Evolutionary conservation across 2,797 vertebrate species (phyloP).

Genomic region (Hydrophis major): DNA sequence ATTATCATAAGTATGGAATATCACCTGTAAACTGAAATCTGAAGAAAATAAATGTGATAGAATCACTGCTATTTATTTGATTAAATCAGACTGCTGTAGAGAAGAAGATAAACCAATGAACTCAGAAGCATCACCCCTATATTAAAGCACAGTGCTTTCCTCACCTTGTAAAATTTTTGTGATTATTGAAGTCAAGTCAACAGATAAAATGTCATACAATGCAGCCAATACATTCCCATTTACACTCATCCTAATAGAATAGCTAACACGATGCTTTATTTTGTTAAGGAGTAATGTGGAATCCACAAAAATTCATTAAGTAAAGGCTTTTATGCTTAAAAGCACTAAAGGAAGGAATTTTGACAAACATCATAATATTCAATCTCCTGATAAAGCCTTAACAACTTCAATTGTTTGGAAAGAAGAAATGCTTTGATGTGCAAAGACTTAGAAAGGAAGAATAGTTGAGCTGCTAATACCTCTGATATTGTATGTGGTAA

Average conservation of each 20-base stretch:
- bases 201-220: background rate
- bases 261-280: background rate
- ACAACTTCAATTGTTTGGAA: constrained; percentile 30
- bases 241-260: background rate
- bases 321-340: constrained; percentile 15
- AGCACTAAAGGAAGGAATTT: constrained; percentile 16
- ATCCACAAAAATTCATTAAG: background rate
- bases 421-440: constrained; percentile 35
- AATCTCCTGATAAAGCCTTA: constrained; percentile 18
- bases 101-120: background rate
- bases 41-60: background rate
- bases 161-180: background rate
- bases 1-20: background rate
- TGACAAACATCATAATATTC: background rate
- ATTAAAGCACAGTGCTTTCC: background rate
- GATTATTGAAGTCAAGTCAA: background rate
- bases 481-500: background rate
- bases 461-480: constrained; percentile 12
- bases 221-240: background rate
- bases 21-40: background rate
- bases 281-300: background rate
- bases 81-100: background rate
- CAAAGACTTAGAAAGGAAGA: background rate
- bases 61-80: background rate
- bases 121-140: background rate